Conservation (phyloP, 2,888 invertebrate genomes). For the Pardosa pseudoannulata region DNA sequence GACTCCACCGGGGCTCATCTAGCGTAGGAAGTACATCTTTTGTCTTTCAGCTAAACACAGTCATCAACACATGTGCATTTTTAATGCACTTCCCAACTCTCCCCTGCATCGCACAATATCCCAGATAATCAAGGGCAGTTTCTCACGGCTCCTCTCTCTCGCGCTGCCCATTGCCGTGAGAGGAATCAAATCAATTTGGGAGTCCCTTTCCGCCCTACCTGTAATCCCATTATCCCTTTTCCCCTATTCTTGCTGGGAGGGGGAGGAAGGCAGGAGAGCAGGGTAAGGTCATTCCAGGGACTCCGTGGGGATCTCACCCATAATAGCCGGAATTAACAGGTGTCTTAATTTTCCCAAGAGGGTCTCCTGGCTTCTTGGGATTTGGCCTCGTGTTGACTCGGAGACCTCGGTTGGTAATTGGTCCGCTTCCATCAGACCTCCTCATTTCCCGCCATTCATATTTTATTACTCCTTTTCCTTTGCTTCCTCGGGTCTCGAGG, state of each 20-base stretch:
- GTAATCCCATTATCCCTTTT: constrained; percentile 63
- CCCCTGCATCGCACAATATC: background rate
- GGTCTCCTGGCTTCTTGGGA: constrained; percentile 24
- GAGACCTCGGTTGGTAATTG: constrained; percentile 63
- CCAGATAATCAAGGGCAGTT: constrained; percentile 40
- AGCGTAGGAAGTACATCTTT: background rate
- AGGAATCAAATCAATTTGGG: constrained; percentile 69
- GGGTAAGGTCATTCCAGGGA: constrained; percentile 36
- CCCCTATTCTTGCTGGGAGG: constrained; percentile 12
- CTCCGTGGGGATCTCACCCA: constrained; percentile 59
- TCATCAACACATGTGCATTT: constrained; percentile 35
- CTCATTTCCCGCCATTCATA: constrained; percentile 70
- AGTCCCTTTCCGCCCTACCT: constrained; percentile 32
- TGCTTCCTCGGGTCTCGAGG: constrained; percentile 38
- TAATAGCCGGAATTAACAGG: constrained; percentile 72
- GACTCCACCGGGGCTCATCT: background rate
- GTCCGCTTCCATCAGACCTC: constrained; percentile 61
- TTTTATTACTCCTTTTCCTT: constrained; percentile 56
- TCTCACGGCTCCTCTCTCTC: constrained; percentile 19
- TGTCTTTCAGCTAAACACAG: constrained; percentile 10
- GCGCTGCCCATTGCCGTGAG: constrained; percentile 10
- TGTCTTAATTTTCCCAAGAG: constrained; percentile 72
- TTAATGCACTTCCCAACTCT: constrained; percentile 9
- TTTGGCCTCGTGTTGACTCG: constrained; percentile 56
- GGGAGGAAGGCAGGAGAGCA: constrained; percentile 25